Evolutionary conservation across 1,140 invertebrate species (phyloP).

Genomic region (Bombyx mori): ASM3026992v2 NC_085131.1:10584001-10584500

Average conservation of each 20-base stretch:
- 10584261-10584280: slow-evolving; percentile 9
- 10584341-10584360: slow-evolving; percentile 45
- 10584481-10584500: slow-evolving; percentile 72
- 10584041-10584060: slow-evolving; percentile 51
- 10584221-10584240: slow-evolving; percentile 58
- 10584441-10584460: slow-evolving; percentile 63
- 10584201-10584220: slow-evolving; percentile 65
- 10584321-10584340: slow-evolving; percentile 30
- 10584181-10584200: slow-evolving; percentile 69
- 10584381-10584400: slow-evolving; percentile 38
- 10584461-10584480: slow-evolving; percentile 70
- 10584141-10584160: slow-evolving; percentile 73
- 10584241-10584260: slow-evolving; percentile 28
- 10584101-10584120: slow-evolving; percentile 64
- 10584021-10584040: slow-evolving; percentile 68
- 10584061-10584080: slow-evolving; percentile 65
- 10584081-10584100: slow-evolving; percentile 70
- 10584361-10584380: slow-evolving; percentile 48
- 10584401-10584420: slow-evolving; percentile 42
- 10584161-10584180: slow-evolving; percentile 73
- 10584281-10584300: slow-evolving; percentile 38
- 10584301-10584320: slow-evolving; percentile 19
- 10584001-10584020: slow-evolving; percentile 58
- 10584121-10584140: slow-evolving; percentile 66
- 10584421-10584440: slow-evolving; percentile 43